Conservation (phyloP, 2,797 vertebrate species). For the Momotus momota region DNA sequence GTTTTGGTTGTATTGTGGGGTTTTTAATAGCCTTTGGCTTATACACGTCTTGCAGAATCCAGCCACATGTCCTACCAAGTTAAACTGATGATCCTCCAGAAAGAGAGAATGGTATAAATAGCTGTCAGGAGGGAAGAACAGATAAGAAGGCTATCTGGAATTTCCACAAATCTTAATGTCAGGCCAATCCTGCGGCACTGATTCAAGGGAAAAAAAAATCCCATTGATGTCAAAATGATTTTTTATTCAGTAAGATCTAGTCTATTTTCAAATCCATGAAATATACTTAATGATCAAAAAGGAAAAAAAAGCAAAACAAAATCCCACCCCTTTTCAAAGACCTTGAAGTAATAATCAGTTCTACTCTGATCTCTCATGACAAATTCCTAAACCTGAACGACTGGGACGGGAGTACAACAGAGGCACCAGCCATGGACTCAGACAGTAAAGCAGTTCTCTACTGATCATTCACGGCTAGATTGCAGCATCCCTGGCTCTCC, state of each 20-base stretch:
- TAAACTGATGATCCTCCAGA: neutral
- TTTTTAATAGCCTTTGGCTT: neutral
- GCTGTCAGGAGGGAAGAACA: neutral
- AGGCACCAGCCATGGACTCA: neutral
- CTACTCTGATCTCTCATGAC: neutral
- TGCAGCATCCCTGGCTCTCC: neutral
- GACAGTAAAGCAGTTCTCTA: neutral
- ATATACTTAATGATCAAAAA: neutral
- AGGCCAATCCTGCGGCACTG: neutral
- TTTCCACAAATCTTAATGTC: neutral
- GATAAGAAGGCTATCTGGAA: neutral
- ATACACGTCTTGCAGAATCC: neutral
- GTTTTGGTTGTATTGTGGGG: neutral
- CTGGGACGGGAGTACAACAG: neutral
- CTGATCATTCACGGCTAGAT: neutral
- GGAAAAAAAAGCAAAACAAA: neutral
- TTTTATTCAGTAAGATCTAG: neutral
- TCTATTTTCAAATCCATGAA: neutral
- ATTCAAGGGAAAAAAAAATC: neutral
- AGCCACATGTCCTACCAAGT: neutral
- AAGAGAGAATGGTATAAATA: neutral
- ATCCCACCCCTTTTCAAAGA: neutral
- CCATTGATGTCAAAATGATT: neutral
- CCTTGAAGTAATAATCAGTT: neutral
- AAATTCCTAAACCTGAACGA: neutral